Evolutionary conservation across 2,113 vertebrate genomes (phyloP).

Genomic region (Rhizomys pruinosus): DNA sequence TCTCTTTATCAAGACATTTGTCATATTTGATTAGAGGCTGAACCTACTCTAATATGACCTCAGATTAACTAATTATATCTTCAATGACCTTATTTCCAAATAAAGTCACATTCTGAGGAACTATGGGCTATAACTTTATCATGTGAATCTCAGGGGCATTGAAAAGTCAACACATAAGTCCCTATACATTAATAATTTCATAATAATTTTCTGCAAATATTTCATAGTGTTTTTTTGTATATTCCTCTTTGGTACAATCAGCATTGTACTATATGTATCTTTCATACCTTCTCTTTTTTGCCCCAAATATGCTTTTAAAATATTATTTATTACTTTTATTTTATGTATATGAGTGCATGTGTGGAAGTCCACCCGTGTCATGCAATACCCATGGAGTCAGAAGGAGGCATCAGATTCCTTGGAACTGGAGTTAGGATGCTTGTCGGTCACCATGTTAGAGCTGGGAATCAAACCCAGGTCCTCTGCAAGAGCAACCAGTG

Average conservation of each 20-base stretch:
- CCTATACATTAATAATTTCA: neutral
- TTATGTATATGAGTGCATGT: too few species aligned
- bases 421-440: too few species aligned
- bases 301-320: too few species aligned
- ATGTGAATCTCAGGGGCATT: neutral
- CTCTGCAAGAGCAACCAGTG: too few species aligned
- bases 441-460: too few species aligned
- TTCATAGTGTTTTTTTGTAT: neutral
- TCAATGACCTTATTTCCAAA: constrained; percentile 4
- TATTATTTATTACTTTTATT: too few species aligned
- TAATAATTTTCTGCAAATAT: neutral
- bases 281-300: constrained; percentile 5
- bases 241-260: constrained; percentile 6
- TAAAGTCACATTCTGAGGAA: neutral
- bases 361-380: too few species aligned
- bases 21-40: neutral
- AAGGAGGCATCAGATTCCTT: too few species aligned
- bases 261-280: neutral
- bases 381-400: too few species aligned
- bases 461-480: too few species aligned
- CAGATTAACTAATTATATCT: neutral
- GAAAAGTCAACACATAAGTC: neutral
- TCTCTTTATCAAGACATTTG: neutral
- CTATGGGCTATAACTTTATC: neutral
- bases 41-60: neutral